Conservation (phyloP, 2,797 vertebrate species). For the Pitangus sulphuratus region DNA sequence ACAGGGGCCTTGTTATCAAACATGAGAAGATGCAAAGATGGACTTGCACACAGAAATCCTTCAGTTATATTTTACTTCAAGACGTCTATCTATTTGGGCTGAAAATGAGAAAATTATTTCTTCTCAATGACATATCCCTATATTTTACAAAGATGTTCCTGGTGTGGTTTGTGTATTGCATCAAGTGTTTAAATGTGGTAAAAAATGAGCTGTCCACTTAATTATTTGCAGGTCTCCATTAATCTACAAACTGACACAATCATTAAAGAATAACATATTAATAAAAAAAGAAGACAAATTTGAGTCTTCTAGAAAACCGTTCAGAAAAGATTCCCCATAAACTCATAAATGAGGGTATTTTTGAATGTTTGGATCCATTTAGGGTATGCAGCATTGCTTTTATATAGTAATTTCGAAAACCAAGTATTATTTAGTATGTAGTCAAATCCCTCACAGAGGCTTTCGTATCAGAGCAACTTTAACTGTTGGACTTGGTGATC, state of each 20-base stretch:
- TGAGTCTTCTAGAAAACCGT: not conserved
- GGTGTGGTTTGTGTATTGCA: not conserved
- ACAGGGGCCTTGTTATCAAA: not conserved
- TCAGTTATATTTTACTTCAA: not conserved
- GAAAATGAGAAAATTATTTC: not conserved
- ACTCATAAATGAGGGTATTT: not conserved
- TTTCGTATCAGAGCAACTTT: not conserved
- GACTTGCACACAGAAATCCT: not conserved
- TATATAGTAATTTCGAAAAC: not conserved
- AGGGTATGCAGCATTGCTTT: not conserved
- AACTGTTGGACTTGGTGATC: not conserved
- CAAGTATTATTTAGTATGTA: not conserved
- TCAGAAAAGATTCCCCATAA: not conserved
- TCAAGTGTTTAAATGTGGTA: not conserved
- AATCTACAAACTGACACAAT: not conserved
- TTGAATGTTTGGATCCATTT: not conserved
- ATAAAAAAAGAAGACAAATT: not conserved
- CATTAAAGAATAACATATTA: not conserved
- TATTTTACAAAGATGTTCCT: not conserved
- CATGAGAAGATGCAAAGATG: not conserved
- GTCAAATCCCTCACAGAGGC: not conserved
- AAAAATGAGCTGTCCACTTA: not conserved
- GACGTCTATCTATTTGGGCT: not conserved
- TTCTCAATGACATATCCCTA: not conserved
- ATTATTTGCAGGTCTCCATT: not conserved